These are phyloP conservation scores for Neoaliturus tenellus DNA, from an alignment of 2,888 invertebrate genomes.

Conservation along the genomic window DNA sequence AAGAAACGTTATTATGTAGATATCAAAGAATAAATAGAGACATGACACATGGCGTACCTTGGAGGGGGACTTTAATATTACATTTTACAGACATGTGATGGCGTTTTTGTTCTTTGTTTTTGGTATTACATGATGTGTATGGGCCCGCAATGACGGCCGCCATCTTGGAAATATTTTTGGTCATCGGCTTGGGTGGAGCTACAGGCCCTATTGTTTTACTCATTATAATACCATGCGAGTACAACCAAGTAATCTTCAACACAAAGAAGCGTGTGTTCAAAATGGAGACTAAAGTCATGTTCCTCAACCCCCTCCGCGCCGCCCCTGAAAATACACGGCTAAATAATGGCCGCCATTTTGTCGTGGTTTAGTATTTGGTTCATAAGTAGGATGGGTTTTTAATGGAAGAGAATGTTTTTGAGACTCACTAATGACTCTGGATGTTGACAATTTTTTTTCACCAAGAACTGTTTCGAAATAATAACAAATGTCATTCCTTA, in stretches of 20 bases:
- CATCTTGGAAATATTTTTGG: slow-evolving; percentile 41
- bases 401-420: background rate
- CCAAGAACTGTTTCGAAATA: too few relatives aligned
- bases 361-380: background rate
- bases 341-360: slow-evolving; percentile 28
- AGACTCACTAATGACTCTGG: background rate
- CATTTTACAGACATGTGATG: slow-evolving; percentile 18
- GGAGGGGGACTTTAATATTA: background rate
- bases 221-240: slow-evolving; percentile 35
- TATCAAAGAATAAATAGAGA: background rate
- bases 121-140: slow-evolving; percentile 2
- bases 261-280: slow-evolving; percentile 23
- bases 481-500: too few relatives aligned
- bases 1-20: background rate
- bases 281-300: slow-evolving; percentile 35
- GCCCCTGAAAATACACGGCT: background rate
- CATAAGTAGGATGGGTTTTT: background rate
- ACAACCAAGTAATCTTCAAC: slow-evolving; percentile 15
- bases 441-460: too few relatives aligned
- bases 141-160: background rate
- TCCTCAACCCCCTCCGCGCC: background rate
- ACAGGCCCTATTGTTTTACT: background rate
- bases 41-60: background rate
- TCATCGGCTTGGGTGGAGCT: slow-evolving; percentile 11
- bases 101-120: background rate